These are phyloP conservation scores for Drosophila meridiana DNA, from an alignment of 2,888 invertebrate species.

Conservation along the genomic window DNA sequence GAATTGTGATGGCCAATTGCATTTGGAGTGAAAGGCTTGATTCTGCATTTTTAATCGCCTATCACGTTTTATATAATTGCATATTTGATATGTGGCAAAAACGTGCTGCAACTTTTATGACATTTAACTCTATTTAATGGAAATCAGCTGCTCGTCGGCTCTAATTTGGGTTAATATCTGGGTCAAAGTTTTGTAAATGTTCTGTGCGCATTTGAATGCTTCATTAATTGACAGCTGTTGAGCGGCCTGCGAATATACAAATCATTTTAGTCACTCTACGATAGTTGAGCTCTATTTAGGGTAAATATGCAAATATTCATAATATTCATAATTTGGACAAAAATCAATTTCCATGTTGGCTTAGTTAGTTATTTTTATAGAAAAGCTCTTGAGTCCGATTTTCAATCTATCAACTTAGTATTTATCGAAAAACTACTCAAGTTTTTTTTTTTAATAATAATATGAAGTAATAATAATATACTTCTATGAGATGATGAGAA, in stretches of 20 bases:
- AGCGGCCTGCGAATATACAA: not conserved
- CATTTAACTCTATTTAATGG: not conserved
- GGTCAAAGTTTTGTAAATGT: slow-evolving; percentile 4
- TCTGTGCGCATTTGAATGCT: not conserved
- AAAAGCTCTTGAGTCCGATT: no score
- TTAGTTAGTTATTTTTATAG: no score
- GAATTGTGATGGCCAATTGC: slow-evolving; percentile 9
- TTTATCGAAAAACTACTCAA: no score
- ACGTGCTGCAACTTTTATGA: slow-evolving; percentile 4
- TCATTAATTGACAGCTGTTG: not conserved
- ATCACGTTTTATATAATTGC: slow-evolving; percentile 7
- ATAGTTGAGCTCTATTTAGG: not conserved
- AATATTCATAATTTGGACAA: not conserved
- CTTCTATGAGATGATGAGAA: no score
- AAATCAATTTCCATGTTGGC: not conserved
- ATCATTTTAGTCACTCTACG: not conserved
- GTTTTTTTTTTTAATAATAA: no score
- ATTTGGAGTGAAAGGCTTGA: slow-evolving; percentile 1
- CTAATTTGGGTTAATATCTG: slow-evolving; percentile 3
- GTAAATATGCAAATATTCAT: no score
- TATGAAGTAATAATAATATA: no score
- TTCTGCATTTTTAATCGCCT: slow-evolving; percentile 10
- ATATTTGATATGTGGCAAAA: not conserved
- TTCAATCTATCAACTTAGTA: no score
- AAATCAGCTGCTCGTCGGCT: not conserved